These are phyloP conservation scores for Geopemphigus sp. DNA, from an alignment of 1,140 invertebrate genomes.

Conservation along the genomic window DNA sequence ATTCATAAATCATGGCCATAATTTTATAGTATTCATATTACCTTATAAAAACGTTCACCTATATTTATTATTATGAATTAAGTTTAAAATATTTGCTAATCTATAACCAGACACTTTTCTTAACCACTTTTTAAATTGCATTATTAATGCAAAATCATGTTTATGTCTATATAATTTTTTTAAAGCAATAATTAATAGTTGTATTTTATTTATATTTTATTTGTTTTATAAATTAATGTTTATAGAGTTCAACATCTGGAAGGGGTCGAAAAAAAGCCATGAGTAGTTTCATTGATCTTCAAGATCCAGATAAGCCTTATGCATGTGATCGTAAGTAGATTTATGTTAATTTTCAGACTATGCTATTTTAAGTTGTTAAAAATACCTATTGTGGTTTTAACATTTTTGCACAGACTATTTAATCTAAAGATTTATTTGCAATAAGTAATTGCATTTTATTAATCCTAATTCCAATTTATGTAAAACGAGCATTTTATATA, in stretches of 20 bases:
- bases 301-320: conserved; percentile 84
- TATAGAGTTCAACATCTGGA: conserved; percentile 52
- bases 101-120: too few species aligned
- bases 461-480: conserved; percentile 13
- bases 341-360: neutral
- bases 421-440: conserved; percentile 29
- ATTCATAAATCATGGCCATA: too few species aligned
- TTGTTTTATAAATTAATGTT: neutral
- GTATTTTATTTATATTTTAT: too few species aligned
- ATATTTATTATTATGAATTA: too few species aligned
- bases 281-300: conserved; percentile 62
- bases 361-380: conserved; percentile 19
- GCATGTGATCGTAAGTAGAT: conserved; percentile 83
- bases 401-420: conserved; percentile 25
- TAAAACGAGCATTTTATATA: conserved; percentile 8
- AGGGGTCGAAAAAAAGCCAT: conserved; percentile 71
- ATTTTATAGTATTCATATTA: too few species aligned
- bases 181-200: too few species aligned
- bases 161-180: too few species aligned
- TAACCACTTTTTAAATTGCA: too few species aligned
- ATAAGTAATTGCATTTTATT: conserved; percentile 14
- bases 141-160: too few species aligned
- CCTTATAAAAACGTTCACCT: too few species aligned
- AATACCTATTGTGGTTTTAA: conserved; percentile 24
- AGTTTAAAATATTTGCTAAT: too few species aligned